Conservation (phyloP, 1,140 invertebrate genomes). For the Zelostemma sp. region DNA sequence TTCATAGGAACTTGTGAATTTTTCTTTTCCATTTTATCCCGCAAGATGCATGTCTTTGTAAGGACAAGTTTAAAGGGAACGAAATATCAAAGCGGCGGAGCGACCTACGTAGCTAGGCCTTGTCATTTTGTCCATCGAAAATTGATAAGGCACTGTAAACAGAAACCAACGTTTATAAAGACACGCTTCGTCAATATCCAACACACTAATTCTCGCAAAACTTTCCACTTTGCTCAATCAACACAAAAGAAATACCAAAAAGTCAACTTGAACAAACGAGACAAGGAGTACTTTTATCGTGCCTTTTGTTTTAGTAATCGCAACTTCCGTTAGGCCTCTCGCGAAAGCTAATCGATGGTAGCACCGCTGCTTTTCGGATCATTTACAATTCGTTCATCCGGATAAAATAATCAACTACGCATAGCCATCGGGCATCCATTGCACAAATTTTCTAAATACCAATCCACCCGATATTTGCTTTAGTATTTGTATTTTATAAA, state of each 20-base stretch:
- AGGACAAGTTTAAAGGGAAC: slow-evolving; percentile 20
- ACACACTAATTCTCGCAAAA: no score
- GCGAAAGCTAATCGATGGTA: background rate
- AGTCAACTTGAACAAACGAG: no score
- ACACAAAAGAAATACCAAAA: no score
- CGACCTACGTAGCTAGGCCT: slow-evolving; percentile 9
- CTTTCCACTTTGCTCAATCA: no score
- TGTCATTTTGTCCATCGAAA: slow-evolving; percentile 12
- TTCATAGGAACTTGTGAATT: slow-evolving; percentile 29
- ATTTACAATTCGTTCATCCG: slow-evolving; percentile 4
- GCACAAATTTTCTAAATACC: slow-evolving; percentile 25
- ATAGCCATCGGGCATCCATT: slow-evolving; percentile 30
- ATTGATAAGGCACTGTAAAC: no score
- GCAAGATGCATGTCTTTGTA: slow-evolving; percentile 7
- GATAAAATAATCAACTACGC: slow-evolving; percentile 19
- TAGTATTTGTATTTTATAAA: slow-evolving; percentile 33
- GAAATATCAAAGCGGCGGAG: background rate
- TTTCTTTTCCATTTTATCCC: slow-evolving; percentile 19
- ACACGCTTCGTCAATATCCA: no score
- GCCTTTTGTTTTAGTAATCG: no score
- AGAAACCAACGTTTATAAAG: no score
- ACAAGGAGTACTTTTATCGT: no score
- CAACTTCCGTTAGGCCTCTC: background rate
- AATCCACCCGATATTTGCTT: slow-evolving; percentile 16
- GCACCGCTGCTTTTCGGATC: slow-evolving; percentile 5